Evolutionary conservation across 2,113 vertebrate genomes (phyloP).

Genomic region (Ictalurus punctatus): DNA sequence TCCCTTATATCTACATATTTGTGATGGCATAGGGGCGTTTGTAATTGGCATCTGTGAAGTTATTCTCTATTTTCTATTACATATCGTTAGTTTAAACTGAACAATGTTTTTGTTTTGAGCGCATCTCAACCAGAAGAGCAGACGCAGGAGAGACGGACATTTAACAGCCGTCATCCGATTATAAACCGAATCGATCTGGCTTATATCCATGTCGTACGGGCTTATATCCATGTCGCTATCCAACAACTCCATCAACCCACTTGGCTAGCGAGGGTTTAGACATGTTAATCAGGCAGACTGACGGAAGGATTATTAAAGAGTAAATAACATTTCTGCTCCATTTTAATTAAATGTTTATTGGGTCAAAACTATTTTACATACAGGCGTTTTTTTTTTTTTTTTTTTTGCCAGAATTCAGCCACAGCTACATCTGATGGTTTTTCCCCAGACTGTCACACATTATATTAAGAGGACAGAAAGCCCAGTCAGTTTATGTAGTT

Average conservation of each 20-base stretch:
- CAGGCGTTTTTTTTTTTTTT: neutral
- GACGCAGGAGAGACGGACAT: neutral
- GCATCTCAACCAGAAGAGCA: neutral
- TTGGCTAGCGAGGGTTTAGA: neutral
- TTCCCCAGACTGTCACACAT: neutral
- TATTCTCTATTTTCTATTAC: neutral
- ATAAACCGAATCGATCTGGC: neutral
- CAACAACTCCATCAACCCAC: neutral
- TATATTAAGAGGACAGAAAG: neutral
- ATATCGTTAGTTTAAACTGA: neutral
- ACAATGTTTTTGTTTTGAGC: neutral
- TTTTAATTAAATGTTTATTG: neutral
- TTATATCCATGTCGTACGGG: neutral
- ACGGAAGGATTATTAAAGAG: neutral
- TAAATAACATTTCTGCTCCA: neutral
- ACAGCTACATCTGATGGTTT: neutral
- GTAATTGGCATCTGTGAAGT: neutral
- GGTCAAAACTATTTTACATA: neutral
- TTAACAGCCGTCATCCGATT: neutral
- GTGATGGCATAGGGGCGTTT: neutral
- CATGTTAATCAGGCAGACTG: neutral
- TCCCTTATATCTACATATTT: neutral
- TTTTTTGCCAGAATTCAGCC: no score
- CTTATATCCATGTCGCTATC: neutral
- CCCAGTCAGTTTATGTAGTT: neutral